phyloP scores from a whole-genome alignment of 2,113 vertebrate genomes.

The Marmota flaviventris region DNA sequence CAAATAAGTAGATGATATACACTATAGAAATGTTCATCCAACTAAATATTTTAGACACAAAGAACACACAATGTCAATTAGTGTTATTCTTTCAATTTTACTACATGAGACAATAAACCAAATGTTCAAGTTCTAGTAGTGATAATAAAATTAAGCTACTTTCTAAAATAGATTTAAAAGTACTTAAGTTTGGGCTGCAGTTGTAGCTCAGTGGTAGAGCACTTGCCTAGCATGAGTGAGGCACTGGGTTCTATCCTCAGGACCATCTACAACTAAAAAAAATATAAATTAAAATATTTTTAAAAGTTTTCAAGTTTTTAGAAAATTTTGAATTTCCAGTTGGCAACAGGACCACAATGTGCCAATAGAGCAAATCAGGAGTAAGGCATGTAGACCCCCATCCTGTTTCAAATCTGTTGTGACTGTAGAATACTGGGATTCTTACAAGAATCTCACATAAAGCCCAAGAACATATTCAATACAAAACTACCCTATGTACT shows the following conservation, averaged over 20 bases:
- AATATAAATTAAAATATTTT: too few relatives aligned
- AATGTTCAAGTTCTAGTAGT: neutral
- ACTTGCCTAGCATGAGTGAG: too few relatives aligned
- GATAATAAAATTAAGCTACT: neutral
- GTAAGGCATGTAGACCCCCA: too few relatives aligned
- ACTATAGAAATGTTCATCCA: neutral
- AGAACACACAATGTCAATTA: neutral
- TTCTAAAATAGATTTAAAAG: conserved; percentile 30
- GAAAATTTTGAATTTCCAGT: neutral
- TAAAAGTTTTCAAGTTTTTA: conserved; percentile 3
- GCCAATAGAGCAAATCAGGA: neutral
- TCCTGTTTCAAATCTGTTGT: too few relatives aligned
- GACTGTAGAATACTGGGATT: rapidly evolving
- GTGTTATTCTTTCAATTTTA: neutral
- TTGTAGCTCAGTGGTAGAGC: too few relatives aligned
- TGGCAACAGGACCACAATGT: neutral
- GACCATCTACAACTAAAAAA: too few relatives aligned
- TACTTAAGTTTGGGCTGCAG: neutral
- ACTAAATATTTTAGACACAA: neutral
- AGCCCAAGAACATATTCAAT: neutral
- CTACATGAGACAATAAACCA: neutral
- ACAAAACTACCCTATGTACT: neutral
- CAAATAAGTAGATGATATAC: neutral
- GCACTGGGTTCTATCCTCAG: too few relatives aligned
- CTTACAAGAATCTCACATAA: neutral